Base-by-base conservation (phyloP, 92 coral and sea anemone genomes). In the Plumapathes pennacea region DNA sequence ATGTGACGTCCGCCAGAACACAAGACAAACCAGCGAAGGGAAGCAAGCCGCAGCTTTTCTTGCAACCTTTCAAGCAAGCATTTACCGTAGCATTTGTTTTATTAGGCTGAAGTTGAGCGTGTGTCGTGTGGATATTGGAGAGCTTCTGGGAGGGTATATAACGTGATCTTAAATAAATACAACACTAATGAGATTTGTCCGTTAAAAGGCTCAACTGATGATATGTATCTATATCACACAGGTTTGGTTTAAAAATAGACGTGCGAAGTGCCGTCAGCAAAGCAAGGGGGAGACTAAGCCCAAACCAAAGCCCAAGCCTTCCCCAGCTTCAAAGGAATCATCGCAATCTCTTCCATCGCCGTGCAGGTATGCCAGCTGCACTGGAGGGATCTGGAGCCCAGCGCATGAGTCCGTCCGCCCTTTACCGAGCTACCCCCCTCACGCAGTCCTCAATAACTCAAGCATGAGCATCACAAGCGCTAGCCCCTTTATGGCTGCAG, bases 211-310 rank as follows among this genome's bases (percentile, higher is more conserved):
- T n/a, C n/a, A n/a, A n/a, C n/a, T n/a, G n/a, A n/a, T n/a, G n/a
- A n/a, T n/a, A n/a, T n/a, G n/a, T n/a, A n/a, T n/a, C n/a, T n/a
- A n/a, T n/a, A n/a, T n/a, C n/a, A 10, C 43, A 69, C 80, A 91
- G 99, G 99, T 94, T 58, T 94, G 99, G 99, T 94, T 94, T 45
- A 94, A 94, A 70, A 94, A 94, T 53, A 80, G 99, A 46, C 83
- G 99, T 25, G 99, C 99, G 15, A 94, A 94, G 41, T 81, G 85
- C 18, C 67, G 99, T 39, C 99, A 94, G 30, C 99, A 80, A 34
- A 85, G 84, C 34, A 89, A 94, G 39, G 90, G 91, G 6, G 89
- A 86, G 33, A 89, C 85, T 1, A 90, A 90, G 37, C 88, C 97
- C 0, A 94, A 94, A 55, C 90, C 90, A 50, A 94, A 94, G 47